Evolutionary conservation across 2,113 vertebrate species (phyloP).

Genomic region (Felis chaus): DNA sequence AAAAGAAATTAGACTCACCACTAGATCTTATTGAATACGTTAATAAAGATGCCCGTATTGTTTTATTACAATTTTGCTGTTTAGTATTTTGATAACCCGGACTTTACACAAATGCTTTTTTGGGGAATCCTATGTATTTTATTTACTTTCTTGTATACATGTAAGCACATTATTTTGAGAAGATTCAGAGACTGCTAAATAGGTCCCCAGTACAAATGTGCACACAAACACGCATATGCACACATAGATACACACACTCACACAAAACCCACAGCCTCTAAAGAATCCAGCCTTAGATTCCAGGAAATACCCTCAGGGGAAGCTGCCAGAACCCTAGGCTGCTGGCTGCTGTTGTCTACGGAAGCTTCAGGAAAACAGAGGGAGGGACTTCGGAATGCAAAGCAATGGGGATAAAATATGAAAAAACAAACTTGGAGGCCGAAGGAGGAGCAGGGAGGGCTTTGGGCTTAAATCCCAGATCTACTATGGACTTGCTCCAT

Average conservation of each 20-base stretch:
- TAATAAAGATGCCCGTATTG: not conserved
- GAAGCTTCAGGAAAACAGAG: not conserved
- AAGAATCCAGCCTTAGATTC: not conserved
- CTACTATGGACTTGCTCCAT: not conserved
- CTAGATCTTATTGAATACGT: not conserved
- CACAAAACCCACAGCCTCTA: not conserved
- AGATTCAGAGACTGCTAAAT: not conserved
- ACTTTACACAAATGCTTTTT: not conserved
- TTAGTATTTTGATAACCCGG: not conserved
- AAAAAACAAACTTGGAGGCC: not conserved
- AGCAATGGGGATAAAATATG: not conserved
- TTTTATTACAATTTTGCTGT: not conserved
- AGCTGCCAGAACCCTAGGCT: not conserved
- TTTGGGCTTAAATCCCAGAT: not conserved
- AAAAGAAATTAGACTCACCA: not conserved
- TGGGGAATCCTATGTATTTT: not conserved
- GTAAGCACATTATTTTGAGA: not conserved
- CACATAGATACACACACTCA: not conserved
- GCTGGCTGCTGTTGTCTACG: not conserved
- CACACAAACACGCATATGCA: accelerated
- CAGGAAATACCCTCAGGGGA: not conserved
- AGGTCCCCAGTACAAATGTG: not conserved
- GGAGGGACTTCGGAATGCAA: not conserved
- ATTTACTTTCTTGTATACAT: not conserved
- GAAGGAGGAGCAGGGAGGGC: not conserved